These are phyloP conservation scores for Heliconius aoede DNA, from an alignment of 2,888 invertebrate genomes.

Conservation along the genomic window DNA sequence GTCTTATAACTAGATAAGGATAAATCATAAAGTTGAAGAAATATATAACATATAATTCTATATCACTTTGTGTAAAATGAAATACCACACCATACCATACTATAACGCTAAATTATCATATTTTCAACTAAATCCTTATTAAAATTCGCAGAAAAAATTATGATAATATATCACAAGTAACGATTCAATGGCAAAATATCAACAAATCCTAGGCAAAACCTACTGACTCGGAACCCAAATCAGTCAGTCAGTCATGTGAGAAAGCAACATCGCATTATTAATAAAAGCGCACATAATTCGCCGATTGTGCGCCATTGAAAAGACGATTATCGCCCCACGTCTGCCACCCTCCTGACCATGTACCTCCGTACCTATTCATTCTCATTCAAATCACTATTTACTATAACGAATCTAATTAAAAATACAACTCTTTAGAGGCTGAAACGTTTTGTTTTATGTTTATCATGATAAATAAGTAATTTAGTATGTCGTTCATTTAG, in stretches of 20 bases:
- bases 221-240: constrained; percentile 44
- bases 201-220: constrained; percentile 40
- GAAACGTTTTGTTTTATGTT: constrained; percentile 6
- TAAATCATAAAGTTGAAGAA: too few species aligned
- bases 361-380: constrained; percentile 62
- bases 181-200: constrained; percentile 9
- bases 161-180: background rate
- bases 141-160: background rate
- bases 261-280: constrained; percentile 58
- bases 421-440: background rate
- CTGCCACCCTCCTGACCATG: constrained; percentile 54
- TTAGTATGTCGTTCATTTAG: too few species aligned
- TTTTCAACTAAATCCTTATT: background rate
- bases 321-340: constrained; percentile 55
- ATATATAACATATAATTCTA: too few species aligned
- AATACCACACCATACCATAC: too few species aligned
- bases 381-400: constrained; percentile 58
- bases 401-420: constrained; percentile 37
- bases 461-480: too few species aligned
- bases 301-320: constrained; percentile 56
- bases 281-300: constrained; percentile 72
- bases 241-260: constrained; percentile 46
- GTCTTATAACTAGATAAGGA: background rate
- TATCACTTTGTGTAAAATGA: too few species aligned
- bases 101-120: too few species aligned